phyloP scores from a whole-genome alignment of 23 tunicate genomes.

The Ascidia mentula region DNA sequence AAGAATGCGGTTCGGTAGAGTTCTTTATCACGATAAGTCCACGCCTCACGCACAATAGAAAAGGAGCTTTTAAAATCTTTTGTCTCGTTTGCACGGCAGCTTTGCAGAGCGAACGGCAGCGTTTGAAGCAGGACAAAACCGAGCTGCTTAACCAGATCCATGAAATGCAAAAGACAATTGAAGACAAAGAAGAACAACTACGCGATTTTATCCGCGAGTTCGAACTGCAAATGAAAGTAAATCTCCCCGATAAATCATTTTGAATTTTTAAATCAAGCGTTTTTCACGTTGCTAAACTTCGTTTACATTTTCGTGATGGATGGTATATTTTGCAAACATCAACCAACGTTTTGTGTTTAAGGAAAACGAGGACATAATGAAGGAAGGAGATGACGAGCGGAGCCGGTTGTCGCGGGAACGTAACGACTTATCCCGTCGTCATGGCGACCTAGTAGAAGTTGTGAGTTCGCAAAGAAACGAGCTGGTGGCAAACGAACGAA shows the following conservation, averaged over 20 bases:
- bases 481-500: constrained; percentile 43
- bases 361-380: constrained; percentile 71
- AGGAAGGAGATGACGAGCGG: constrained; percentile 60
- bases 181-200: constrained; percentile 86
- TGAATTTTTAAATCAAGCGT: too few species aligned
- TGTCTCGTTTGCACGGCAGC: constrained; percentile 13
- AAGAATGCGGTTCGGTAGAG: background rate
- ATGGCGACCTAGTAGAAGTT: constrained; percentile 41
- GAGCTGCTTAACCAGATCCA: constrained; percentile 69
- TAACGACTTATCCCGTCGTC: constrained; percentile 57
- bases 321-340: too few species aligned
- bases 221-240: constrained; percentile 66
- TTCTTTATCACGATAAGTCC: background rate
- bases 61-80: background rate
- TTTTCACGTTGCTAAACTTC: background rate
- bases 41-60: background rate
- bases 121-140: constrained; percentile 50
- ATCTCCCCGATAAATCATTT: too few species aligned
- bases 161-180: constrained; percentile 78
- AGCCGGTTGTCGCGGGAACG: constrained; percentile 48
- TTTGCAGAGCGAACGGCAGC: constrained; percentile 46
- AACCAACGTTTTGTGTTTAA: background rate
- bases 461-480: constrained; percentile 58
- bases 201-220: constrained; percentile 78
- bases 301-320: background rate